Percentiles rank a stretch among this genome's conserved stretches.
Evolutionary conservation across 2,113 vertebrate species (phyloP).

Genomic region (Scopus umbretta): DNA sequence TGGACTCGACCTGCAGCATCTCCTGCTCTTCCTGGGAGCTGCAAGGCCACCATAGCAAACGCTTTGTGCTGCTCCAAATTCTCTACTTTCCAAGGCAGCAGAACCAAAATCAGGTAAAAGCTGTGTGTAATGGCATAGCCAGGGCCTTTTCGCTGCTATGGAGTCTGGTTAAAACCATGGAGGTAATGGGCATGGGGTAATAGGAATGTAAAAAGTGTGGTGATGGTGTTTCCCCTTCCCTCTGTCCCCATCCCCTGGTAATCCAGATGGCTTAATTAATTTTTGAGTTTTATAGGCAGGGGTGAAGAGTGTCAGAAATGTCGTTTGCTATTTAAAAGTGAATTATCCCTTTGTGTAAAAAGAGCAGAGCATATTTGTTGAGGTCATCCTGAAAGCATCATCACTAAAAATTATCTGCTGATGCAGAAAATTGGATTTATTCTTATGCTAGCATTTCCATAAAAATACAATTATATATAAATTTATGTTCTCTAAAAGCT

Average conservation of each 20-base stretch:
- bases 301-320: neutral
- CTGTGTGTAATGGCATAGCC: neutral
- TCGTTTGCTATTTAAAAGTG: neutral
- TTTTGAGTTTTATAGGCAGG: neutral
- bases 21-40: neutral
- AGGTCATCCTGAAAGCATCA: neutral
- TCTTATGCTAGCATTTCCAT: neutral
- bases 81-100: neutral
- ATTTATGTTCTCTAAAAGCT: neutral
- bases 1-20: neutral
- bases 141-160: neutral
- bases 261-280: neutral
- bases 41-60: fast-evolving
- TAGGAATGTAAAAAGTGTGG: neutral
- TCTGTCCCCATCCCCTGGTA: too few relatives aligned
- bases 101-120: neutral
- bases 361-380: neutral
- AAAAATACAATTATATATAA: neutral
- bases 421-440: conserved; percentile 24
- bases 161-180: neutral
- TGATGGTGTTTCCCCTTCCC: neutral
- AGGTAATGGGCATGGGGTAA: too few relatives aligned
- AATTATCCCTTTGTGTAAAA: neutral
- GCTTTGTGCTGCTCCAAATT: neutral
- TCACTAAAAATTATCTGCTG: conserved; percentile 3